A percentile compares a stretch with the other conserved stretches of the same genome.
These are phyloP conservation scores for Drosophila siamana DNA, from an alignment of 2,888 invertebrate genomes.

Conservation along the genomic window DNA sequence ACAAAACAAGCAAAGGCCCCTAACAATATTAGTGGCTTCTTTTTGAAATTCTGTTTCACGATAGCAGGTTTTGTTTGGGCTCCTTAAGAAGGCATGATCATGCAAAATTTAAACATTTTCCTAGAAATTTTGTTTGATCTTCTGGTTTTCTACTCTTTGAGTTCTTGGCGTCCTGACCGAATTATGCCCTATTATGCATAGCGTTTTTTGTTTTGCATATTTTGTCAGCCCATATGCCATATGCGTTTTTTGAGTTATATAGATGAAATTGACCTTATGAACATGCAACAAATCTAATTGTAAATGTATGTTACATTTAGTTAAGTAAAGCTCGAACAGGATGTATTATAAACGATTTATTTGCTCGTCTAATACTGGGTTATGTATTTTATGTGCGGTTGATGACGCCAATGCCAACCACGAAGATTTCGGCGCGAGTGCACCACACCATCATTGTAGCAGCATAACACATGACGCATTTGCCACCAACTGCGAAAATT, in stretches of 20 bases:
- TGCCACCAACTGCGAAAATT: slow-evolving; percentile 66
- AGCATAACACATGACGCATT: slow-evolving; percentile 53
- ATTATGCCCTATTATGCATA: slow-evolving; percentile 15
- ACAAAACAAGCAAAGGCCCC: slow-evolving; percentile 29
- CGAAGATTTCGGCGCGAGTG: slow-evolving; percentile 33
- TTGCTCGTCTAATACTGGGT: not conserved
- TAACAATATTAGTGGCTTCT: slow-evolving; percentile 51
- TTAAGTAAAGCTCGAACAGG: too few relatives aligned
- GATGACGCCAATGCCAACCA: slow-evolving; percentile 36
- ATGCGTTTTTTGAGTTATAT: not conserved
- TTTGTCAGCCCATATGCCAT: not conserved
- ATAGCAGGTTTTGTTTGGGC: slow-evolving; percentile 39
- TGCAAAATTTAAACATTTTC: slow-evolving; percentile 69
- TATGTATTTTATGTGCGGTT: slow-evolving; percentile 15
- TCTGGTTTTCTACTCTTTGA: slow-evolving; percentile 16
- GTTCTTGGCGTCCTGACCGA: slow-evolving; percentile 5
- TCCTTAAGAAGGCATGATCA: slow-evolving; percentile 64
- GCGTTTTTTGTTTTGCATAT: slow-evolving; percentile 6
- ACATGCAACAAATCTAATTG: too few relatives aligned
- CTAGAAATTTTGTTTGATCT: slow-evolving; percentile 62
- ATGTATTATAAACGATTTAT: not conserved
- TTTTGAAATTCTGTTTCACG: slow-evolving; percentile 32
- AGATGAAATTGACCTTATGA: too few relatives aligned
- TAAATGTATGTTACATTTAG: too few relatives aligned
- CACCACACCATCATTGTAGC: slow-evolving; percentile 6